Percentiles rank a stretch among this genome's conserved stretches.
Conservation (phyloP, 2,797 vertebrate species). For the Eurystomus glaucurus region DNA sequence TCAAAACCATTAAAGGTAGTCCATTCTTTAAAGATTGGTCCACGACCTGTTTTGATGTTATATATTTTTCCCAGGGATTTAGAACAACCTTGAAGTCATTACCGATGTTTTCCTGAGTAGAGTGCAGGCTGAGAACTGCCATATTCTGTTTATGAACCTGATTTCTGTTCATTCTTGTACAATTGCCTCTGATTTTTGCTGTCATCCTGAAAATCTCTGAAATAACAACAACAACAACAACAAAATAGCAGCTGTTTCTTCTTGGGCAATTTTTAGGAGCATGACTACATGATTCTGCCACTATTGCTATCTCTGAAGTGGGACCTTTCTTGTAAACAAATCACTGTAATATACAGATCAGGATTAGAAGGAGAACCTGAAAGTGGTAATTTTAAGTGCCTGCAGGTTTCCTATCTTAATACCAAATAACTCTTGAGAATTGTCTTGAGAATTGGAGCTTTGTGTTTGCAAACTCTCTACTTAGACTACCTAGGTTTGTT, state of each 20-base stretch:
- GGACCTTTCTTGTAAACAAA: not conserved
- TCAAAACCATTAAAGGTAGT: constrained; percentile 3
- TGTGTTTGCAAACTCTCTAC: not conserved
- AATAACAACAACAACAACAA: not conserved
- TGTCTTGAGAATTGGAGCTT: not conserved
- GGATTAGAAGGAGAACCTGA: not conserved
- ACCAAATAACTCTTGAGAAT: not conserved
- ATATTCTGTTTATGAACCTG: not conserved
- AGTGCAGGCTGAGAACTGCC: constrained; percentile 23
- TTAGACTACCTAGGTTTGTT: not conserved
- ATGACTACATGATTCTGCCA: not conserved
- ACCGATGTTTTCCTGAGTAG: not conserved
- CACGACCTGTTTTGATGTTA: constrained; percentile 10
- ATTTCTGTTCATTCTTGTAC: not conserved
- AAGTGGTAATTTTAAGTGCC: not conserved
- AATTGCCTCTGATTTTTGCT: not conserved
- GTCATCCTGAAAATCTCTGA: not conserved
- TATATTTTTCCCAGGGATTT: not conserved
- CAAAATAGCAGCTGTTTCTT: not conserved
- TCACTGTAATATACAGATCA: not conserved
- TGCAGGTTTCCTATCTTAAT: not conserved
- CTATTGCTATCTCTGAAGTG: not conserved
- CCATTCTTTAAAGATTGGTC: not conserved
- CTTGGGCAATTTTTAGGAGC: not conserved
- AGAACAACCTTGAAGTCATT: constrained; percentile 38